Evolutionary conservation across 2,113 vertebrate species (phyloP).

Genomic region (Dasypus novemcinctus): DNA sequence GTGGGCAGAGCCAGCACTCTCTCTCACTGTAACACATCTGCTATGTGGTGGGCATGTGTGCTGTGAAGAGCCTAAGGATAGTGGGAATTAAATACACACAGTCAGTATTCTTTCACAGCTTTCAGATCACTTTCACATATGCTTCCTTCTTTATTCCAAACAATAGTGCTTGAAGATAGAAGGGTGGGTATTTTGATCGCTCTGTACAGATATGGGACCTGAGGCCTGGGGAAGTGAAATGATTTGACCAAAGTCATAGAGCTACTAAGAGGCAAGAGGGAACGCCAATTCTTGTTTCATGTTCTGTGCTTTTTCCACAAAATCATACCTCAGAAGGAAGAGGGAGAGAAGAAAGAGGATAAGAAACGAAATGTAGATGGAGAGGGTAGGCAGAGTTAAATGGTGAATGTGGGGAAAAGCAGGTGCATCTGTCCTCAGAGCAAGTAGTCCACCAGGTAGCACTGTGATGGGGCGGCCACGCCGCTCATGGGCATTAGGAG

Average conservation of each 20-base stretch:
- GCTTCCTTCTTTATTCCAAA: neutral
- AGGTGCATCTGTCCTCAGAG: neutral
- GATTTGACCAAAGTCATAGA: neutral
- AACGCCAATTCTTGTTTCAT: neutral
- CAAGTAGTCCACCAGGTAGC: neutral
- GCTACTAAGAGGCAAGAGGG: neutral
- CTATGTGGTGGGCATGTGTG: neutral
- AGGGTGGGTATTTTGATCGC: neutral
- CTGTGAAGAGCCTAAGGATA: neutral
- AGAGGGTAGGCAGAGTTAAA: neutral
- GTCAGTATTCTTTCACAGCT: neutral
- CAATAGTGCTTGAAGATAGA: neutral
- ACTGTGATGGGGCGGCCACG: rapidly evolving
- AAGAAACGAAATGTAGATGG: neutral
- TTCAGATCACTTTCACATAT: neutral
- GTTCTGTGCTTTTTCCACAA: neutral
- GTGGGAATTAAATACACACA: neutral
- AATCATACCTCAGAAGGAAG: neutral
- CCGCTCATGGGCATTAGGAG: neutral
- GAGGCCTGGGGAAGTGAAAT: neutral
- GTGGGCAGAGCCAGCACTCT: neutral
- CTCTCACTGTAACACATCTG: neutral
- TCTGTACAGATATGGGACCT: neutral
- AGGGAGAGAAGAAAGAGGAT: neutral
- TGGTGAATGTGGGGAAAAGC: neutral